Evolutionary conservation across 2,797 vertebrate genomes (phyloP), one percentile per base, ranked within the genome.

Genomic region (Clarias fuscus): DNA sequence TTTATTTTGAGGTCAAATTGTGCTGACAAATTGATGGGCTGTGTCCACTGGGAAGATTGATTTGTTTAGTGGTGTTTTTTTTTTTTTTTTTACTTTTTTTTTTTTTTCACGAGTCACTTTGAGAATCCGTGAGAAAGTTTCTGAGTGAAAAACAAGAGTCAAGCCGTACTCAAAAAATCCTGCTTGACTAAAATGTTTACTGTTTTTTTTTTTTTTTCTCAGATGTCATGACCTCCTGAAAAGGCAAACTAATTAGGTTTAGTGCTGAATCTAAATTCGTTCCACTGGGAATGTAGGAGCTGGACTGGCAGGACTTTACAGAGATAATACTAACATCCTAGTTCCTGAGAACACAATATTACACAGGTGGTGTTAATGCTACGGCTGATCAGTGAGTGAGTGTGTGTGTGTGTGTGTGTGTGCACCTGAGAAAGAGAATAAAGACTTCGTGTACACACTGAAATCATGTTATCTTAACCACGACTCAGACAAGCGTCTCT

Each of bases 1-100:
- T 84, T 84, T 84, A 71, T 84, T 78, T 62, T 56, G 65, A 79
- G 75, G 82, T 68, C 56, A 84, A 73, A 84, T 80, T 80, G 82
- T 43, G 24, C 73, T 78, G 84, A 85, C 84, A 78, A 61, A 73
- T 65, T 84, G 64, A 83, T 86, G 73, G 71, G 48, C 85, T 17
- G 62, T 20, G 53, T 86, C 85, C 48, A 59, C 33, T 40, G 61
- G 58, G 62, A 62, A 78, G 85, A 78, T 75, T 70, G 62, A 83
- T 86, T 76, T 77, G n/a, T 83, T 78, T 70, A 11, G 33, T 17
- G 17, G 18, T 18, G 30, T 53, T 76, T 43, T 24, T 40, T 70
- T 73, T n/a, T n/a, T 48, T 73, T 75, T 48, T 27, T 14, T 27
- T 24, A 30, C 14, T 67, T 13, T 67, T 15, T 68, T 30, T 18